These are phyloP conservation scores for Semnornis frantzii DNA, from an alignment of 2,113 vertebrate species.

Conservation along the genomic window DNA sequence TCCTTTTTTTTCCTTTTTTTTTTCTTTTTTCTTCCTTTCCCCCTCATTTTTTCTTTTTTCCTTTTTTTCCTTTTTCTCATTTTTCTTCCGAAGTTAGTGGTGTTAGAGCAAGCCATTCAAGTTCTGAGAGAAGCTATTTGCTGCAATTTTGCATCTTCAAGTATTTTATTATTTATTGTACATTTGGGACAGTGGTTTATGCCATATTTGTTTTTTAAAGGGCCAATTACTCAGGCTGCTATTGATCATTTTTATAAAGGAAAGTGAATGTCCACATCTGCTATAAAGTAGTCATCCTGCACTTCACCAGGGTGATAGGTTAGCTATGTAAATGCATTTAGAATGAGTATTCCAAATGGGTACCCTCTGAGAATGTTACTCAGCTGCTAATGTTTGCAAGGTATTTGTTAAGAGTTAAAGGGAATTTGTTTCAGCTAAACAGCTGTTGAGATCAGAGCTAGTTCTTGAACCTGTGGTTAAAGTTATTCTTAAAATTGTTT, in stretches of 20 bases:
- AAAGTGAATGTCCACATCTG: not conserved
- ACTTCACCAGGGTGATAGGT: not conserved
- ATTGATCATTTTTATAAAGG: not conserved
- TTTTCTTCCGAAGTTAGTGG: not conserved
- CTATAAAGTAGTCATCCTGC: not conserved
- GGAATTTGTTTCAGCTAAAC: not conserved
- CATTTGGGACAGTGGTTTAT: not conserved
- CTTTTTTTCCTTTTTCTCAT: too few species aligned
- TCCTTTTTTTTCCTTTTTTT: too few species aligned
- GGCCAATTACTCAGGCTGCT: not conserved
- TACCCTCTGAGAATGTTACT: not conserved
- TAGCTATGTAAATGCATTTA: not conserved
- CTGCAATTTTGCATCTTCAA: not conserved
- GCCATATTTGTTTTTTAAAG: not conserved
- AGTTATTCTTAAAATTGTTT: not conserved
- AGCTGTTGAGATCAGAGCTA: not conserved
- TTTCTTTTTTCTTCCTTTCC: too few species aligned
- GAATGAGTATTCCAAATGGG: not conserved
- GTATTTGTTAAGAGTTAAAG: not conserved
- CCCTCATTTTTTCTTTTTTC: too few species aligned
- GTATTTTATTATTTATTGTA: not conserved
- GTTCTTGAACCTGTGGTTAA: not conserved
- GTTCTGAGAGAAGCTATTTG: not conserved
- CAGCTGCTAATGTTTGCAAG: not conserved
- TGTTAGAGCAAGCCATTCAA: not conserved